phyloP scores from a whole-genome alignment of 1,140 invertebrate genomes.

The Anastrepha ludens region DNA sequence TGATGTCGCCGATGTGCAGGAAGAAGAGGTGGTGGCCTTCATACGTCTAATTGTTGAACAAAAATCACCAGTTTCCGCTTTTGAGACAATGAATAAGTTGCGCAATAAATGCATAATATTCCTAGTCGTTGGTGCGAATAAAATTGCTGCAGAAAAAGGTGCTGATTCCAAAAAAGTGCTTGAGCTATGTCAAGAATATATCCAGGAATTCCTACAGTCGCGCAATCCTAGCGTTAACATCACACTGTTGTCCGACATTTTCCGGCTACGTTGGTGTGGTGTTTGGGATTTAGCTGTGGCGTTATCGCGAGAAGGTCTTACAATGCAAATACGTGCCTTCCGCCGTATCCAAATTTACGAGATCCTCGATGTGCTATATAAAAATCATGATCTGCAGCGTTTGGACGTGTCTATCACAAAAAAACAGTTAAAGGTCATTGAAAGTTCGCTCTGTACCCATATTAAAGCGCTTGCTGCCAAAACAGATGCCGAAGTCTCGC shows the following conservation, averaged over 20 bases:
- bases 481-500: constrained; percentile 49
- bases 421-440: constrained; percentile 56
- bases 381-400: constrained; percentile 69
- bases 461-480: constrained; percentile 50
- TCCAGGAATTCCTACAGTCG: constrained; percentile 58
- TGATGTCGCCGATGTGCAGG: constrained; percentile 76
- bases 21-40: constrained; percentile 76
- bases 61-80: constrained; percentile 54
- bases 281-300: constrained; percentile 56
- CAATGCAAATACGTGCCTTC: constrained; percentile 75
- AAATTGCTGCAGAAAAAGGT: constrained; percentile 46
- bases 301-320: constrained; percentile 67
- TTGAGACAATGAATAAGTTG: constrained; percentile 58
- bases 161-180: constrained; percentile 43
- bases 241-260: constrained; percentile 57
- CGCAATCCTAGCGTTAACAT: constrained; percentile 59
- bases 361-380: constrained; percentile 76
- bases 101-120: constrained; percentile 59
- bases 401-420: constrained; percentile 48
- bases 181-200: constrained; percentile 54
- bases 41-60: constrained; percentile 65
- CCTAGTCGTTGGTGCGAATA: constrained; percentile 55
- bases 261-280: constrained; percentile 58
- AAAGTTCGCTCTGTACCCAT: constrained; percentile 39
- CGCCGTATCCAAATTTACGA: constrained; percentile 77